Conservation (phyloP, 2,797 vertebrate species). For the Eulemur rubriventer region DNA sequence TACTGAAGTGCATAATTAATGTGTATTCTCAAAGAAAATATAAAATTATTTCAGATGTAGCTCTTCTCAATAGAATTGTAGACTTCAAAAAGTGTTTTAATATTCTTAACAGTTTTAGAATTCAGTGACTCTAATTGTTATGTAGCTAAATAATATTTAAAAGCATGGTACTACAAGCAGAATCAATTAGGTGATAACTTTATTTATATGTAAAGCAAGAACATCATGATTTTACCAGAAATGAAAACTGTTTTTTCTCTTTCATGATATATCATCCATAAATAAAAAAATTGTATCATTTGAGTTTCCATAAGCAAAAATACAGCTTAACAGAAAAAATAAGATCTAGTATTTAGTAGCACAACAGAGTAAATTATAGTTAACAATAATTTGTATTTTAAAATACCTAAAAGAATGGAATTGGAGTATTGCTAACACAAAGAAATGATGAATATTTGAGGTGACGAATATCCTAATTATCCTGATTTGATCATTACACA, state of each 20-base stretch:
- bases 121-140: neutral
- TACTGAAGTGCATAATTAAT: neutral
- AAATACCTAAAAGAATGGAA: no score
- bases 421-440: no score
- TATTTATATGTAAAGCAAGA: neutral
- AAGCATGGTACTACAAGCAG: neutral
- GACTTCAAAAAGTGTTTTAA: neutral
- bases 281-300: neutral
- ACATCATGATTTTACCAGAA: neutral
- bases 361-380: no score
- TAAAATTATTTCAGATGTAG: neutral
- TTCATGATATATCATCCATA: neutral
- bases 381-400: no score
- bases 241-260: neutral
- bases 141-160: neutral
- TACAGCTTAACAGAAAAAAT: no score
- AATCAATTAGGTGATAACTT: neutral
- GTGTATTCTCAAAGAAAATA: neutral
- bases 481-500: no score
- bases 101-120: neutral
- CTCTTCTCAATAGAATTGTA: neutral
- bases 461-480: no score
- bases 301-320: neutral
- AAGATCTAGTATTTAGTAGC: no score
- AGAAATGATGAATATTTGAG: no score